Base-by-base conservation (phyloP, 2,888 invertebrate species). In the Drosophila neutralis region DNA sequence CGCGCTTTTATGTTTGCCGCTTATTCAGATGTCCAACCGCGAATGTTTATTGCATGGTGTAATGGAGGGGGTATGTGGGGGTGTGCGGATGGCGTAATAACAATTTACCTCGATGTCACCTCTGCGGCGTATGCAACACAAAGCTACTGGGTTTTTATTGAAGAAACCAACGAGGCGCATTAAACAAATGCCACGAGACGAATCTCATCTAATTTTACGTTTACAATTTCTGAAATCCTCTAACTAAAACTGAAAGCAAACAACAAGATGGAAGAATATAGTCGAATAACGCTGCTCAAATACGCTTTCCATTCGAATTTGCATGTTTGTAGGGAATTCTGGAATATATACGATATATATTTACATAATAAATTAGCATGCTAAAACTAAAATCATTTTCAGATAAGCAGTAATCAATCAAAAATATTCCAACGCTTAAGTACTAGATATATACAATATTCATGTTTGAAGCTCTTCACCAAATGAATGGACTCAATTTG, bases 171-270 rank as follows among this genome's bases (percentile, higher is more conserved):
- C 90, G 89, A 76, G 78, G 76, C 90, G 86, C 75, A 79, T 87
- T 79, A 79, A 87, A 79, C 74, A 75, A 78, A 77, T 61, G 85
- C 86, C 53, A 82, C 78, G 71, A 87, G 86, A 87, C 86, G 86
- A 88, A 78, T 85, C 76, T 75, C 89, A 69, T 87, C 90, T 87
- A 85, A 88, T 87, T 87, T 87, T 68, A 87, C 90, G 83, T 75
- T 73, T 78, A 72, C 75, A 67, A 73, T 83, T 86, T 80, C 60
- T 35, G 52, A 49, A 69, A 63, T 68, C 11, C 38, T 48, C 38
- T 29, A 36, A 42, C 64, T 66, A 78, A 54, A 66, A 60, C 36
- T 29, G 48, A 36, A 31, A 52, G 49, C 11, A 21, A 24, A 52
- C 11, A 24, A 51, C 31, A 31, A 35, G 13, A 62, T 4, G 48